Base-by-base conservation (phyloP, 2,797 vertebrate genomes). In the Novumbra hubbsi region DNA sequence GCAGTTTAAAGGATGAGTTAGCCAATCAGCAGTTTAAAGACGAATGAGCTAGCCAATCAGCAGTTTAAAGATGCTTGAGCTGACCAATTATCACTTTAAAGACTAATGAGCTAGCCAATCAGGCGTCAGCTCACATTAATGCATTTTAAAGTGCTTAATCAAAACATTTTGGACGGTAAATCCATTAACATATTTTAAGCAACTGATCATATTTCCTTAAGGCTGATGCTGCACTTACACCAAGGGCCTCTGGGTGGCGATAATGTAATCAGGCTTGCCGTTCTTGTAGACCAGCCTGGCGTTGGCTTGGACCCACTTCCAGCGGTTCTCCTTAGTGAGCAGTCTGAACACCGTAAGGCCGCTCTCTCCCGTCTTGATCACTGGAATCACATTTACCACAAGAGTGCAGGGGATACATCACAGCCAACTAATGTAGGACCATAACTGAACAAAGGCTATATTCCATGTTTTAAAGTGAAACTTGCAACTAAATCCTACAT, bases 231-330 rank as follows among this genome's bases (percentile, higher is more conserved):
- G 21, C 34, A 91, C 92, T 90, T 80, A 94, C 86, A 89, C 86
- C 3, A 93, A 82, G 1, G 82, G 86, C 73, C 84, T 74, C 84
- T 92, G 89, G 19, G 64, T 84, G 72, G 90, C 75, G 0, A 93
- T 88, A 81, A 94, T 93, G 87, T 86, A 90, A 74, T 92, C 85
- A 0, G 92, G 90, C 27, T 80, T 83, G 67, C 88, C 87, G 0
- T 68, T 88, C 72, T 89, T 90, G 81, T 92, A 91, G 4, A 93
- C 82, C 9, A 94, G 87, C 45, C 83, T 52, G 0, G 93, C 92
- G 0, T 78, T 90, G 73, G 88, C 82, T 80, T 93, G 92, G 17
- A 94, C 83, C 92, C 93, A 93, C 65, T 90, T 63, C 92, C 93
- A 94, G 71, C 68, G 16, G 0, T 85, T 83, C 12, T 79, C 79